A percentile compares a stretch with the other conserved stretches of the same genome.
These are phyloP conservation scores for Enchytraeus crypticus DNA, from an alignment of 2,888 invertebrate species.

Conservation along the genomic window DNA sequence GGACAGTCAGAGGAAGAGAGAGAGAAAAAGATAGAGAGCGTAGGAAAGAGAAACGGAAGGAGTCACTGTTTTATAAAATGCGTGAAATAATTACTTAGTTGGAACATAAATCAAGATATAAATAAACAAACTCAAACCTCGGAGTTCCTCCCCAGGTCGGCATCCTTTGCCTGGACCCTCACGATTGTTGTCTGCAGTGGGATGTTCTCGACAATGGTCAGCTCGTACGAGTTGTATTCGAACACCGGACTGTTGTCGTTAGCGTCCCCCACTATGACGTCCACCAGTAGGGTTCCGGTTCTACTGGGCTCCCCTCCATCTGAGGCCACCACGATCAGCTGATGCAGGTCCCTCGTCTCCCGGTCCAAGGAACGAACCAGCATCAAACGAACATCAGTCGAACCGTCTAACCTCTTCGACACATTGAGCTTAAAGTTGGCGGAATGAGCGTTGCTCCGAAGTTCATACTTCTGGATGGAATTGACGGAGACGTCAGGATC, in stretches of 20 bases:
- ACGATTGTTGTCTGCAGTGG: constrained; percentile 13
- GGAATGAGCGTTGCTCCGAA: neutral
- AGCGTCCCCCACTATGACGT: constrained; percentile 19
- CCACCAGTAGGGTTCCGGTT: constrained; percentile 17
- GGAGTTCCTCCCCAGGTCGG: constrained; percentile 24
- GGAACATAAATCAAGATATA: too few relatives aligned
- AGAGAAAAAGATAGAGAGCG: too few relatives aligned
- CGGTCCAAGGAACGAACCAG: constrained; percentile 20
- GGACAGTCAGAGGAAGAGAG: too few relatives aligned
- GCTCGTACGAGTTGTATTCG: constrained; percentile 18
- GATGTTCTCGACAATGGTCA: constrained; percentile 16
- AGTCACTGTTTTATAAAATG: too few relatives aligned
- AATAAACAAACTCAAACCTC: constrained; percentile 14
- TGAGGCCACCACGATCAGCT: constrained; percentile 72
- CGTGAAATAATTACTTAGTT: too few relatives aligned
- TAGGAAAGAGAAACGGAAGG: too few relatives aligned
- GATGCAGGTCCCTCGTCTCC: constrained; percentile 47
- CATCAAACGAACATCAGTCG: constrained; percentile 13
- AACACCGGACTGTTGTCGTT: constrained; percentile 26
- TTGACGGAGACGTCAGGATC: constrained; percentile 18
- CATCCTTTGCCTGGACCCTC: constrained; percentile 24
- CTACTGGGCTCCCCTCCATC: constrained; percentile 66
- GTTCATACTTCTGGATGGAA: constrained; percentile 16
- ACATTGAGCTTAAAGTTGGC: constrained; percentile 14
- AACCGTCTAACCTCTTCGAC: constrained; percentile 13